These are phyloP conservation scores for Labeo catla DNA, from an alignment of 2,113 vertebrate genomes.

Conservation along the genomic window DNA sequence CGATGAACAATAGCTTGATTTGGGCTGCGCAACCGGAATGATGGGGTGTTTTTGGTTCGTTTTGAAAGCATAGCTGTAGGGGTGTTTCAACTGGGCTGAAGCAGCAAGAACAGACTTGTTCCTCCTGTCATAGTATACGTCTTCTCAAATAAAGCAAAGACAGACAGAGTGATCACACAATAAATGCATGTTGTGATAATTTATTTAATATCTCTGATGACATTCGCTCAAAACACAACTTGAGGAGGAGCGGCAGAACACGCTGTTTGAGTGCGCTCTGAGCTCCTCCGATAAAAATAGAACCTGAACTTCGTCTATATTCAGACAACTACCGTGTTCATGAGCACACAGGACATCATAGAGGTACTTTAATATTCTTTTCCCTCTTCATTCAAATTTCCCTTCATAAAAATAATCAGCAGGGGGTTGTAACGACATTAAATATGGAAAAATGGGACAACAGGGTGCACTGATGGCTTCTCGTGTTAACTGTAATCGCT, in stretches of 20 bases:
- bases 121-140: constrained; percentile 59
- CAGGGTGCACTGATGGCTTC: not conserved
- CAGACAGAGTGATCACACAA: constrained; percentile 58
- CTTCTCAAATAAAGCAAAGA: constrained; percentile 44
- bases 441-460: constrained; percentile 11
- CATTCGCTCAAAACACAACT: constrained; percentile 51
- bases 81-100: constrained; percentile 58
- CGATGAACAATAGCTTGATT: constrained; percentile 67
- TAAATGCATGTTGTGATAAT: constrained; percentile 68
- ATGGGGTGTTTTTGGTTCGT: constrained; percentile 48
- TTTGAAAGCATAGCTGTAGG: constrained; percentile 60
- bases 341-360: not conserved
- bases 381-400: not conserved
- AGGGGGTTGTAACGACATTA: constrained; percentile 4
- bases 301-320: not conserved
- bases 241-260: constrained; percentile 23
- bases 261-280: not conserved
- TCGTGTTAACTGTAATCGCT: constrained; percentile 12
- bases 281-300: not conserved
- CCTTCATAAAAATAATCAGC: not conserved
- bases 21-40: constrained; percentile 55
- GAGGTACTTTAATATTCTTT: not conserved
- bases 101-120: constrained; percentile 68
- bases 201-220: constrained; percentile 69
- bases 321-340: not conserved